Evolutionary conservation across 2,113 vertebrate species (phyloP), one percentile per base, ranked within the genome.

Genomic region (Coreoperca whiteheadi): DNA sequence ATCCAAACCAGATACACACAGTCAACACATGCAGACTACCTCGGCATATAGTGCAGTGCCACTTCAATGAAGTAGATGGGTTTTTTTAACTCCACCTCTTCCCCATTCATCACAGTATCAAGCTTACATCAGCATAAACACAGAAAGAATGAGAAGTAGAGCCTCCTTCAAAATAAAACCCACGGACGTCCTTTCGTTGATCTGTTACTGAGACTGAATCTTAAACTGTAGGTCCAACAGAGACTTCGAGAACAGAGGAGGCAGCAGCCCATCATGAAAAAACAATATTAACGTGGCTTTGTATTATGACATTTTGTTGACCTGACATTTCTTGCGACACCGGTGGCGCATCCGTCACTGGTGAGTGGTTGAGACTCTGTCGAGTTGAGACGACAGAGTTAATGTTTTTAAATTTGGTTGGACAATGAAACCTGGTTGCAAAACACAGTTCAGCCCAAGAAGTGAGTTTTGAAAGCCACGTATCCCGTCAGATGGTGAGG

Each of bases 1-100:
- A 30, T 34, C 21, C 15, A 54, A 41, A 69, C 0, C 3, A 39
- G 51, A 18, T 1, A 32, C 56, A 59, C 8, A 11, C 20, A 39
- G 53, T 30, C 4, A n/a, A 23, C 60, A 0, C 28, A n/a, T 6
- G 34, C 20, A 16, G 28, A 21, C 75, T 57, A 30, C 53, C 30
- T 39, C 41, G 6, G 66, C 43, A 25, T 30, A 32, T 4, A 53
- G 50, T 37, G 69, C 51, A 79, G 39, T 34, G 3, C 23, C 28
- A 57, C 69, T 77, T 76, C 57, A 87, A 82, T 86, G 83, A 89
- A 77, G 82, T 21, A 20, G 59, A 73, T 50, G 48, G 1, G 56
- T 1, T 54, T 25, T 67, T 54, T 60, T 8, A 61, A 83, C 85
- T 39, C 78, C 88, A 41, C 85, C 91, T 83, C 90, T 80, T 87